These are phyloP conservation scores for Trachurus trachurus DNA, from an alignment of 2,797 vertebrate genomes.

Conservation along the genomic window DNA sequence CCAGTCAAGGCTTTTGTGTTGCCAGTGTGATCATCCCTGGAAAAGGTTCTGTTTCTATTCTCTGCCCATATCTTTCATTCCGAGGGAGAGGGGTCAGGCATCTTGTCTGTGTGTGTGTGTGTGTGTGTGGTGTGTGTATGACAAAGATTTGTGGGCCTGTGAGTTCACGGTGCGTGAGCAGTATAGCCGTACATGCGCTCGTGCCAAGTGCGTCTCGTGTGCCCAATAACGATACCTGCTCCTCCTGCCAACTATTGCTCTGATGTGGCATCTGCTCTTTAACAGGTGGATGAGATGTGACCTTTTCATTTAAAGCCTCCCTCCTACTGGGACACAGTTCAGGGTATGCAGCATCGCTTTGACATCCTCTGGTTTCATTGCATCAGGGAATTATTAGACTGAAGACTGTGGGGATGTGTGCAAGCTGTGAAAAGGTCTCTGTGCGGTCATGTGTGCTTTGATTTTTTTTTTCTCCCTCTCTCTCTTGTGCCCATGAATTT, in stretches of 20 bases:
- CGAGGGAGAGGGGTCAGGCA: slow-evolving; percentile 61
- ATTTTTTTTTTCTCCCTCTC: slow-evolving; percentile 5
- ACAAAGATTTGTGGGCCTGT: slow-evolving; percentile 26
- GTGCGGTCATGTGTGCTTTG: slow-evolving; percentile 26
- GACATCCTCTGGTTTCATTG: slow-evolving; percentile 71
- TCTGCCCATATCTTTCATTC: slow-evolving; percentile 79
- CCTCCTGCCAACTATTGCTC: slow-evolving; percentile 75
- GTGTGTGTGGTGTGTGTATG: slow-evolving; percentile 15
- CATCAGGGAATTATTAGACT: slow-evolving; percentile 68
- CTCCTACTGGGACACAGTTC: slow-evolving; percentile 70
- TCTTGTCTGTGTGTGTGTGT: slow-evolving; percentile 45
- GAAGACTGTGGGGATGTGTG: slow-evolving; percentile 53
- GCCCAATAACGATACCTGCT: slow-evolving; percentile 68
- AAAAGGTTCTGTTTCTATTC: slow-evolving; percentile 80
- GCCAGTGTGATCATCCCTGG: slow-evolving; percentile 56
- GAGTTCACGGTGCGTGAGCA: slow-evolving; percentile 60
- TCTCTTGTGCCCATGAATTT: slow-evolving; percentile 24
- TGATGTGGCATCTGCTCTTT: slow-evolving; percentile 82
- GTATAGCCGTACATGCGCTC: slow-evolving; percentile 60
- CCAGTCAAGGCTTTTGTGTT: slow-evolving; percentile 63
- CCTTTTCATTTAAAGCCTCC: slow-evolving; percentile 78
- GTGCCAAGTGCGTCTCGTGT: slow-evolving; percentile 68
- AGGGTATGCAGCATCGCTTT: slow-evolving; percentile 63
- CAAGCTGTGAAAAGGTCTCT: slow-evolving; percentile 68
- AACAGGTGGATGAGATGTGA: slow-evolving; percentile 84